Base-by-base conservation (phyloP, 2,113 vertebrate species). In the Gallinago undulata region DNA sequence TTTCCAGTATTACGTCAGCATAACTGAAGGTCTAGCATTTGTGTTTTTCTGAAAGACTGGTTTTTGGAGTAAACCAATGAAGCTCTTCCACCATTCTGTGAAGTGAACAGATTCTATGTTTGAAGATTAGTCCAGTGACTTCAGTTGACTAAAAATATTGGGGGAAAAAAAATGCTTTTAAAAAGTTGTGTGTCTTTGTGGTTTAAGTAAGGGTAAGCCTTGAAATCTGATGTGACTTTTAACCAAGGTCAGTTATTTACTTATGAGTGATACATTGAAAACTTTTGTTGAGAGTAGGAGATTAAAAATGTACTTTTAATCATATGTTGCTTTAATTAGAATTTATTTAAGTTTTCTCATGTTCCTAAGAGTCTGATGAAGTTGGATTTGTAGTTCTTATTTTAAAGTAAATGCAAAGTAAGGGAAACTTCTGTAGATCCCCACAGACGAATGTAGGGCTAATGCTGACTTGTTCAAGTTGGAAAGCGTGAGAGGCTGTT, bases 1-100 rank as follows among this genome's bases (percentile, higher is more conserved):
- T 6, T 3, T 43, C 59, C n/a, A 1, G n/a, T 6, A 4, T 45
- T 68, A 2, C 19, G 1, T 3, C 8, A n/a, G 67, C 7, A 3
- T 22, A 13, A 0, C 25, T 7, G 55, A 43, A 3, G 28, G 43
- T 47, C 23, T 13, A 13, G 35, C 10, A 1, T 16, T 33, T 11
- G 1, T 53, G 24, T 19, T 19, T 6, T 13, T 19, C 9, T 27
- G 0, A 17, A 37, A 19, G 13, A 6, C 39, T 35, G 28, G 14
- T 57, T 15, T 39, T 47, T 14, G 6, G 28, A 69, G 25, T 31
- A 11, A 67, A 50, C 28, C 25, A 1, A 23, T 23, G 41, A 12
- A n/a, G 41, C 41, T 57, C 12, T 59, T 41, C 51, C 43, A 37
- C 47, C 2, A 0, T 74, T 45, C 59, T 11, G 5, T n/a, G 73